Evolutionary conservation across 2,113 vertebrate genomes (phyloP).

Genomic region (Acanthochromis polyacanthus): DNA sequence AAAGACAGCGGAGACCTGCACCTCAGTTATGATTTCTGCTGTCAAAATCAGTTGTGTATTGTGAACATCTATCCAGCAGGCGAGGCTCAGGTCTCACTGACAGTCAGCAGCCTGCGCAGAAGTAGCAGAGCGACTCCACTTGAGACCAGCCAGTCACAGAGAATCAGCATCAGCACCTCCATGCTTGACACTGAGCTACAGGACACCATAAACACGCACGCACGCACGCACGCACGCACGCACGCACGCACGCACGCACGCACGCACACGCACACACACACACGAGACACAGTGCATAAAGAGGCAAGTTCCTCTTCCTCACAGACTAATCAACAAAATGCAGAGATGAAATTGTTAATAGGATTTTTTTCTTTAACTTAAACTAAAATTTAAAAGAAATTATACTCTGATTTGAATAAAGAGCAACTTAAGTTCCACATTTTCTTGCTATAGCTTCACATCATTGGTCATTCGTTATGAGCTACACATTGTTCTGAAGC

Average conservation of each 20-base stretch:
- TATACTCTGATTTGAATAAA: too few relatives aligned
- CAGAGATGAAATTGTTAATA: too few relatives aligned
- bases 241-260: not conserved
- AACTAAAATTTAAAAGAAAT: too few relatives aligned
- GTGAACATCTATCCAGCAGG: conserved; percentile 23
- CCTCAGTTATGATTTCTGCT: conserved; percentile 34
- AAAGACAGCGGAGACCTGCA: conserved; percentile 24
- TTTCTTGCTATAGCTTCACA: too few relatives aligned
- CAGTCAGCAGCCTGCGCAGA: conserved; percentile 17
- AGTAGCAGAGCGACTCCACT: conserved; percentile 28
- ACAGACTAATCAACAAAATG: not conserved
- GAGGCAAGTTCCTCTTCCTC: not conserved
- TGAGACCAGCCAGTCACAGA: conserved; percentile 32
- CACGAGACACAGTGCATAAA: not conserved
- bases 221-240: not conserved
- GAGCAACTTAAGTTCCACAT: too few relatives aligned
- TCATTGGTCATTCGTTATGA: too few relatives aligned
- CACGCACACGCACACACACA: not conserved
- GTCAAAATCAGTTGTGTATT: conserved; percentile 31
- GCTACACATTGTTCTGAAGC: too few relatives aligned
- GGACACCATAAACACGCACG: conserved; percentile 21
- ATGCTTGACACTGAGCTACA: conserved; percentile 37
- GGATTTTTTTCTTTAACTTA: too few relatives aligned
- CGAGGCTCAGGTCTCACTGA: conserved; percentile 13
- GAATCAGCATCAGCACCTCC: conserved; percentile 55